Conservation (phyloP, 2,113 vertebrate species). For the Cebus imitator region DNA sequence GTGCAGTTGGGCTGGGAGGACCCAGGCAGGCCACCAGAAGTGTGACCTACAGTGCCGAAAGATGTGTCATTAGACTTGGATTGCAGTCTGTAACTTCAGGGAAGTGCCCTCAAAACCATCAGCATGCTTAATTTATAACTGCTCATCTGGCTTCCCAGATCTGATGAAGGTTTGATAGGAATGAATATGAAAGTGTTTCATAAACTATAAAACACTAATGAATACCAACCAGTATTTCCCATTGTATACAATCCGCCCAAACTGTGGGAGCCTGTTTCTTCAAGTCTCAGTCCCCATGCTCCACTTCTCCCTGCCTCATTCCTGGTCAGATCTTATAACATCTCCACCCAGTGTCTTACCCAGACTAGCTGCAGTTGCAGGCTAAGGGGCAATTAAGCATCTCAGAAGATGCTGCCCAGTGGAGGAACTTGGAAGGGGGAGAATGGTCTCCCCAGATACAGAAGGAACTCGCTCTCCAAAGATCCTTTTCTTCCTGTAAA, state of each 20-base stretch:
- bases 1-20: accelerated
- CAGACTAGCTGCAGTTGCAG: not conserved
- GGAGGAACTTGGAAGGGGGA: not conserved
- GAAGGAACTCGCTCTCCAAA: conserved; percentile 49
- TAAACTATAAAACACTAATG: not conserved
- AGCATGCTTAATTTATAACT: not conserved
- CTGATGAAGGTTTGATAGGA: not conserved
- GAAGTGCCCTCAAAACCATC: conserved; percentile 6
- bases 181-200: not conserved
- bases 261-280: not conserved
- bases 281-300: not conserved
- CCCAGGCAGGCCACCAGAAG: not conserved
- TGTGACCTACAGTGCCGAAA: not conserved
- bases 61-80: not conserved
- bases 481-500: conserved; percentile 66
- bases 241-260: not conserved
- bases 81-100: not conserved
- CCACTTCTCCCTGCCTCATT: not conserved
- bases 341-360: not conserved
- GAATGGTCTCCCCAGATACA: not conserved
- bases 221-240: not conserved
- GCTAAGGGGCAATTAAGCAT: conserved; percentile 29
- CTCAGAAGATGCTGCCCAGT: conserved; percentile 4
- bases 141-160: not conserved
- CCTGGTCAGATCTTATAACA: not conserved